These are phyloP conservation scores for Mya arenaria DNA, from an alignment of 1,140 invertebrate species.

Conservation along the genomic window DNA sequence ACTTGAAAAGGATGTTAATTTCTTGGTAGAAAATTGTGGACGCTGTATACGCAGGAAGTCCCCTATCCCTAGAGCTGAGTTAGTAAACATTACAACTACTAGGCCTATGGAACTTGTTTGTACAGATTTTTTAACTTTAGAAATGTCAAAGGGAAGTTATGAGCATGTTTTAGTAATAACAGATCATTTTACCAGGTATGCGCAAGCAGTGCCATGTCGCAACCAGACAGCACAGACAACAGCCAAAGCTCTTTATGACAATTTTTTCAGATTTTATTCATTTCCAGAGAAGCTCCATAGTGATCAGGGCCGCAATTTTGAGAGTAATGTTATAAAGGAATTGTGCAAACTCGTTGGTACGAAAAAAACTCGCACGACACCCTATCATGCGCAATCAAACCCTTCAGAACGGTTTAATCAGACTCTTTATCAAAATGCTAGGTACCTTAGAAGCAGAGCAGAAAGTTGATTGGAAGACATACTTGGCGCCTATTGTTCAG, in stretches of 20 bases:
- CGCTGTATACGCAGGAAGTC: slow-evolving; percentile 2
- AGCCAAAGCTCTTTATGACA: background rate
- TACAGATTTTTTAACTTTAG: background rate
- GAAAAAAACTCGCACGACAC: slow-evolving; percentile 44
- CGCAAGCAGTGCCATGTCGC: background rate
- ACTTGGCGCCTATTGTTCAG: too few species aligned
- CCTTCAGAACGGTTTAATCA: too few species aligned
- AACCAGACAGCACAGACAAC: slow-evolving; percentile 26
- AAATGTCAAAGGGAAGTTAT: slow-evolving; percentile 5
- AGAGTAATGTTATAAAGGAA: slow-evolving; percentile 50
- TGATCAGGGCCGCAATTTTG: slow-evolving; percentile 45
- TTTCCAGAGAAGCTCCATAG: slow-evolving; percentile 49
- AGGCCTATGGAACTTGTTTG: slow-evolving; percentile 5
- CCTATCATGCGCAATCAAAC: slow-evolving; percentile 49
- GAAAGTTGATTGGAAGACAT: too few species aligned
- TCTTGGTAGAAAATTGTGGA: background rate
- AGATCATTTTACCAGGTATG: slow-evolving; percentile 25
- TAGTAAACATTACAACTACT: background rate
- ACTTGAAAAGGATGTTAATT: background rate
- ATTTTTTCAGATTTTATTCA: background rate
- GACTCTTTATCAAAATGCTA: too few species aligned
- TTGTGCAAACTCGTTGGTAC: slow-evolving; percentile 51
- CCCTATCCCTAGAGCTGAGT: background rate
- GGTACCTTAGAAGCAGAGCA: too few species aligned
- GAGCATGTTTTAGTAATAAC: slow-evolving; percentile 14